Evolutionary conservation across 1,140 invertebrate genomes (phyloP).

Genomic region (Aethina tumida): DNA sequence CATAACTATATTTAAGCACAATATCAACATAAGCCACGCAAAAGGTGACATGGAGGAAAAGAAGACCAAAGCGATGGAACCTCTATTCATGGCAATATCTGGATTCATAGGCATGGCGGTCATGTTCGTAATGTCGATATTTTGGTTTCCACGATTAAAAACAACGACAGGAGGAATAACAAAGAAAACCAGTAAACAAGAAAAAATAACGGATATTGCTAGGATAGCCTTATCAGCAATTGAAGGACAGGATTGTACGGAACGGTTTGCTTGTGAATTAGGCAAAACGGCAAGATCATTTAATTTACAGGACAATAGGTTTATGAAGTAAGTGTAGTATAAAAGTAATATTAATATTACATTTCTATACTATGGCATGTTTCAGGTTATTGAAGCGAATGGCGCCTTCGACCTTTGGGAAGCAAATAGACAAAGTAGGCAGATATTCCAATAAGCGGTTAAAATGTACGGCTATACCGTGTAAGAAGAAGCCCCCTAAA

Average conservation of each 20-base stretch:
- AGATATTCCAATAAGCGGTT: slow-evolving; percentile 29
- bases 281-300: slow-evolving; percentile 30
- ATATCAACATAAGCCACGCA: slow-evolving; percentile 26
- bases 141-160: slow-evolving; percentile 38
- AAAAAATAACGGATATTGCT: slow-evolving; percentile 23
- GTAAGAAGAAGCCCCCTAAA: slow-evolving; percentile 20
- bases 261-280: slow-evolving; percentile 32
- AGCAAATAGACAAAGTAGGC: slow-evolving; percentile 24
- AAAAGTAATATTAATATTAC: not conserved
- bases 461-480: slow-evolving; percentile 30
- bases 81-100: slow-evolving; percentile 39
- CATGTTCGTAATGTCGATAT: slow-evolving; percentile 36
- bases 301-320: slow-evolving; percentile 31
- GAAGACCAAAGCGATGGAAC: slow-evolving; percentile 31
- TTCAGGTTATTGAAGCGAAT: slow-evolving; percentile 29
- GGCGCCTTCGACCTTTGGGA: slow-evolving; percentile 26
- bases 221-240: slow-evolving; percentile 29
- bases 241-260: slow-evolving; percentile 31
- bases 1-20: slow-evolving; percentile 27
- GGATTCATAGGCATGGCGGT: slow-evolving; percentile 40
- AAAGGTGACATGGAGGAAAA: slow-evolving; percentile 13
- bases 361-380: slow-evolving; percentile 12
- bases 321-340: slow-evolving; percentile 27
- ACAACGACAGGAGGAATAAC: slow-evolving; percentile 16
- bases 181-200: slow-evolving; percentile 17